Evolutionary conservation across 1,140 invertebrate genomes (phyloP), one percentile per base, ranked within the genome.

Genomic region (Dolichoris vasculosae): DNA sequence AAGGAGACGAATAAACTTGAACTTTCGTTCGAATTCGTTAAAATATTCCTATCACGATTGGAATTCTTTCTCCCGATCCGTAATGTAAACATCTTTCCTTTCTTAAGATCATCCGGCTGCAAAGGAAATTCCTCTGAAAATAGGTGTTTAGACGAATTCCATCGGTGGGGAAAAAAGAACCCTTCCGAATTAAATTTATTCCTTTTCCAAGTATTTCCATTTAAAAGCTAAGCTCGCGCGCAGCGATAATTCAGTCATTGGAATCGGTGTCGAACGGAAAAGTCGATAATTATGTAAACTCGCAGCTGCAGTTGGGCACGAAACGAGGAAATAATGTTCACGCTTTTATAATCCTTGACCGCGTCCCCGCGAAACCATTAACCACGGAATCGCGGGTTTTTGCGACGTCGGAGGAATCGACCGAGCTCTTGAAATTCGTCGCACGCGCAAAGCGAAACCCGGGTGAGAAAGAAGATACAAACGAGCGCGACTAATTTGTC

Each of bases 141-240:
- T 73, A 73, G 69, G 69, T 73, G 38, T 73, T 73, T 73, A 43
- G 7, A 43, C 2, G 69, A 73, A 73, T 73, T 73, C 30, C 38
- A 35, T 0, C 23, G 38, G 2, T 8, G 40, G 23, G 23, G 17
- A 73, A 69, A 69, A 20, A 73, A 73, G 69, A 43, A 40, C 23
- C 69, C 23, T 40, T 43, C 43, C 4, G 69, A 43, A 43, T 43
- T 71, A 40, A 71, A 71, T 71, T 71, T 73, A 43, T 73, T 43
- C 69, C 43, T 43, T 73, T 73, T 73, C 69, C 38, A 38, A 43
- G 69, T 73, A 43, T 73, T 73, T 73, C 26, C 69, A 6, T 43
- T 73, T 73, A 43, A 0, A 20, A n/a, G 38, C 4, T 9, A 20
- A 73, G 69, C 0, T 40, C 17, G 15, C 6, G 40, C 15, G 7